Base-by-base conservation (phyloP, 2,888 invertebrate genomes). In the Drosophila anceps region DNA sequence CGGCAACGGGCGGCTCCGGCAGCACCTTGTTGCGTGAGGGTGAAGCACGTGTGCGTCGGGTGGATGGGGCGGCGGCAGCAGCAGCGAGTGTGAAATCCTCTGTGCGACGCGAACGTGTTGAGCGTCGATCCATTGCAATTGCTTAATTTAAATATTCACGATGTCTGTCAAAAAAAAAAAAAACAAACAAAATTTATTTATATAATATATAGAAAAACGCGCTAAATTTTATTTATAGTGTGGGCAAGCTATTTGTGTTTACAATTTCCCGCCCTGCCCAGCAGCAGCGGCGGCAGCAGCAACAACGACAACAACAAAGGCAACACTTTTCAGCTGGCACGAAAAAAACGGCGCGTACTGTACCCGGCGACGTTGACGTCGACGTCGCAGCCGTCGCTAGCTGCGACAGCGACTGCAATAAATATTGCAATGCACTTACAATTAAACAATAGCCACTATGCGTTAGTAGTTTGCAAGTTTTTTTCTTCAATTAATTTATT, bases 161-260 rank as follows among this genome's bases (percentile, higher is more conserved):
- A 61, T 54, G 29, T 59, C 37, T 59, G 82, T 24, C 73, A 75
- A 41, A 51, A 58, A 31, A 69, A 24, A 62, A 55, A 58, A 29
- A 46, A 53, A 64, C 62, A 44, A 59, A 18, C 31, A 43, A 58
- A 57, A 46, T 62, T 9, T 71, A 75, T 75, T 71, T 71, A 69
- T 71, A 65, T 66, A 67, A 64, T 61, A 53, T 44, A 53, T 65
- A 54, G 68, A 44, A 60, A 63, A 54, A 54, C 62, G 79, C 29
- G 70, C 74, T 77, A 68, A 54, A 68, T 84, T 72, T 80, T 89
- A 87, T 85, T 88, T 81, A 73, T 90, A 88, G 85, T 72, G 27
- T 51, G 69, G 57, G 31, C 37, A 44, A 54, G 41, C 35, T 57
- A 59, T 63, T 67, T 71, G 24, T 69, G 65, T 83, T 82, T 74